Evolutionary conservation across 2,888 invertebrate genomes (phyloP).

Genomic region (Clivina fossor): DNA sequence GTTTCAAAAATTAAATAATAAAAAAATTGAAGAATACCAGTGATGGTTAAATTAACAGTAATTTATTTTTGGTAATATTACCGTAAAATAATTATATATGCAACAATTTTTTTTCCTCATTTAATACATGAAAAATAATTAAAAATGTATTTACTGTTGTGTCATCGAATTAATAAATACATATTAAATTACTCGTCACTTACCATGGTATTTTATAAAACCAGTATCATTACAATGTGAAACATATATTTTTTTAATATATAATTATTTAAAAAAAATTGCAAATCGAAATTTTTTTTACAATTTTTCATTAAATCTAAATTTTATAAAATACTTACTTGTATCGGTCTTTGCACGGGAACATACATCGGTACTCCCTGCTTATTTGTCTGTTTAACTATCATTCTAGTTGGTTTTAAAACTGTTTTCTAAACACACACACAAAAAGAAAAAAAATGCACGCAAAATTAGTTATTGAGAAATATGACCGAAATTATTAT

Average conservation of each 20-base stretch:
- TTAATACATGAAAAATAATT: no score
- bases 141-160: conserved; percentile 1
- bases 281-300: not conserved
- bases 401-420: conserved; percentile 28
- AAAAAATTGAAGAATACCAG: not conserved
- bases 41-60: no score
- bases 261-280: conserved; percentile 8
- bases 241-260: conserved; percentile 1
- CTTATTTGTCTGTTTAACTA: conserved; percentile 28
- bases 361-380: conserved; percentile 28
- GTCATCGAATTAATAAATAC: conserved; percentile 2
- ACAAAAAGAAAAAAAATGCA: conserved; percentile 2
- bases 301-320: not conserved
- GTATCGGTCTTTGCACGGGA: conserved; percentile 17
- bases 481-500: conserved; percentile 2
- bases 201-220: no score
- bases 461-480: not conserved
- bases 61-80: no score
- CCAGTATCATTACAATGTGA: no score
- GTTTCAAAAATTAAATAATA: no score
- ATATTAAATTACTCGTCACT: not conserved
- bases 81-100: no score
- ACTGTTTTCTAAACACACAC: conserved; percentile 19
- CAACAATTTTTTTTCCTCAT: no score
- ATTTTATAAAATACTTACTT: conserved; percentile 8